phyloP scores from a whole-genome alignment of 2,113 vertebrate genomes.

The Bos taurus region DNA sequence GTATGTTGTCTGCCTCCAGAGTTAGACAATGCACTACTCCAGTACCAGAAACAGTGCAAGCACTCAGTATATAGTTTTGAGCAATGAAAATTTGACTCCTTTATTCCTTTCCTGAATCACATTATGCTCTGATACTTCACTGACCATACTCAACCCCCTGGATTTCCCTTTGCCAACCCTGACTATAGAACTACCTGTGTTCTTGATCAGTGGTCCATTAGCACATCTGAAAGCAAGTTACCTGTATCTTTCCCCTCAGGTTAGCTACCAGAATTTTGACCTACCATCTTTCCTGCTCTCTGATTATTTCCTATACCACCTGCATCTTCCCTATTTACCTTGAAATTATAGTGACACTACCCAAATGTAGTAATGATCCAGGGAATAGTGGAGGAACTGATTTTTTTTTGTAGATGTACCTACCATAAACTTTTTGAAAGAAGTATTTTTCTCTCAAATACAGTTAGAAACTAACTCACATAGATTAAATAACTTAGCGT shows the following conservation, averaged over 20 bases:
- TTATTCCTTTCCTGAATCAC: neutral
- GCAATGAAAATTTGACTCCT: neutral
- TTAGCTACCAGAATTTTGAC: neutral
- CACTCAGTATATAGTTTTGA: neutral
- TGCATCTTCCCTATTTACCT: neutral
- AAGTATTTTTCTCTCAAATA: neutral
- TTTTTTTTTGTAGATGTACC: neutral
- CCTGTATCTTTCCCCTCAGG: neutral
- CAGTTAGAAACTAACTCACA: neutral
- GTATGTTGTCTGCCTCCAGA: neutral
- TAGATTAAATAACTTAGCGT: neutral
- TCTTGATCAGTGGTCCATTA: neutral
- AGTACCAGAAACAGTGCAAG: neutral
- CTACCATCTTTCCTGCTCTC: neutral
- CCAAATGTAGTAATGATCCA: neutral
- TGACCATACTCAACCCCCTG: neutral
- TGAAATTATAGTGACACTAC: neutral
- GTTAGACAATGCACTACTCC: neutral
- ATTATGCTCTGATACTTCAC: neutral
- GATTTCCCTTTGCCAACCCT: neutral
- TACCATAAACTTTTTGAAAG: neutral
- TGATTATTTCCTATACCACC: neutral
- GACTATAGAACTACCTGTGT: neutral
- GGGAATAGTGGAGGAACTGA: neutral
- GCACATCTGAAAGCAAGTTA: neutral